A percentile compares a stretch with the other conserved stretches of the same genome.
Evolutionary conservation across 2,113 vertebrate genomes (phyloP).

Genomic region (Manacus vitellinus): DNA sequence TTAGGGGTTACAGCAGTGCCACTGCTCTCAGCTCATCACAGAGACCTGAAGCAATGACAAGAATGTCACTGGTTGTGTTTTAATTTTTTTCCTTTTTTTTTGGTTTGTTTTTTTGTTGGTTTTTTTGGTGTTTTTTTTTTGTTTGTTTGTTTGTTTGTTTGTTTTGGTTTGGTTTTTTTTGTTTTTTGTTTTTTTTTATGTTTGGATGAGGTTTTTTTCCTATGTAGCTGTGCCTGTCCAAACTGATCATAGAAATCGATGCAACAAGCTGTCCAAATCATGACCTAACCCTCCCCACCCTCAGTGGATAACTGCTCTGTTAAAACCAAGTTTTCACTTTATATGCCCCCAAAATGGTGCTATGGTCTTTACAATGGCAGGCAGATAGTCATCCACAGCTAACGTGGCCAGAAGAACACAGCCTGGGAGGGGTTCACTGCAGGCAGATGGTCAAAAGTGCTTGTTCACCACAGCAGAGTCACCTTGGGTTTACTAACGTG

Average conservation of each 20-base stretch:
- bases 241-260: neutral
- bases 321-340: neutral
- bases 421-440: neutral
- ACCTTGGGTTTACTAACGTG: neutral
- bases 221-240: neutral
- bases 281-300: neutral
- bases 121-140: too few relatives aligned
- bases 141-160: too few relatives aligned
- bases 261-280: neutral
- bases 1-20: neutral
- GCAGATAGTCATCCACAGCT: neutral
- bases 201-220: neutral
- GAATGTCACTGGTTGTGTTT: neutral
- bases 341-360: neutral
- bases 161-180: too few relatives aligned
- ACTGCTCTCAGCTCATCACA: neutral
- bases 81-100: neutral
- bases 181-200: neutral
- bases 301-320: neutral
- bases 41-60: rapidly evolving
- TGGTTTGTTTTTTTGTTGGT: too few relatives aligned
- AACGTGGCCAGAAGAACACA: rapidly evolving
- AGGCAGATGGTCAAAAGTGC: neutral
- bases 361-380: rapidly evolving
- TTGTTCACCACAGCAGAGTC: rapidly evolving